These are phyloP conservation scores for Sciurus vulgaris DNA, from an alignment of 2,797 vertebrate genomes.

Conservation along the genomic window DNA sequence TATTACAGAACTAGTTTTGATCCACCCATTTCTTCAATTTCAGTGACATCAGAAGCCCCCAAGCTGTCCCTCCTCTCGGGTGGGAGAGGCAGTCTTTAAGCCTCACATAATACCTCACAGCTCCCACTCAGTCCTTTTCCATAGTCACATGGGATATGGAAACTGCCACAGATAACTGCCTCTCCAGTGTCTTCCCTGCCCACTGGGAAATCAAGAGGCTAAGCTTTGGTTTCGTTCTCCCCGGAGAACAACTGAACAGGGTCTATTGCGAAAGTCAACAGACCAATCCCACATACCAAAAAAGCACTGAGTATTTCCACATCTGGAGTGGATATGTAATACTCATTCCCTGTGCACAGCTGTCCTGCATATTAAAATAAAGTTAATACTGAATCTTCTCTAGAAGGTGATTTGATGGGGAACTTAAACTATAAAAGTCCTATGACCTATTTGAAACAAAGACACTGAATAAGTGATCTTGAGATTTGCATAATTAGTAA, in stretches of 20 bases:
- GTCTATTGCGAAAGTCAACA: neutral
- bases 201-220: neutral
- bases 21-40: neutral
- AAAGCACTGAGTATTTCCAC: neutral
- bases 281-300: neutral
- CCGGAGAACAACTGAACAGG: neutral
- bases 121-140: neutral
- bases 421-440: neutral
- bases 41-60: neutral
- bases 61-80: neutral
- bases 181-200: neutral
- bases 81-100: neutral
- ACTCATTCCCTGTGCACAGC: neutral
- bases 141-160: no score
- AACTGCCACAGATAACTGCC: neutral
- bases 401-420: neutral
- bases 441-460: neutral
- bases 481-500: neutral
- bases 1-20: neutral
- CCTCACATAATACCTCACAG: accelerated
- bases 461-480: neutral
- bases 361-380: neutral
- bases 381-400: neutral
- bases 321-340: neutral
- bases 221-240: neutral